These are phyloP conservation scores for Rhynchomys soricoides DNA, from an alignment of 2,113 vertebrate genomes.

Conservation along the genomic window DNA sequence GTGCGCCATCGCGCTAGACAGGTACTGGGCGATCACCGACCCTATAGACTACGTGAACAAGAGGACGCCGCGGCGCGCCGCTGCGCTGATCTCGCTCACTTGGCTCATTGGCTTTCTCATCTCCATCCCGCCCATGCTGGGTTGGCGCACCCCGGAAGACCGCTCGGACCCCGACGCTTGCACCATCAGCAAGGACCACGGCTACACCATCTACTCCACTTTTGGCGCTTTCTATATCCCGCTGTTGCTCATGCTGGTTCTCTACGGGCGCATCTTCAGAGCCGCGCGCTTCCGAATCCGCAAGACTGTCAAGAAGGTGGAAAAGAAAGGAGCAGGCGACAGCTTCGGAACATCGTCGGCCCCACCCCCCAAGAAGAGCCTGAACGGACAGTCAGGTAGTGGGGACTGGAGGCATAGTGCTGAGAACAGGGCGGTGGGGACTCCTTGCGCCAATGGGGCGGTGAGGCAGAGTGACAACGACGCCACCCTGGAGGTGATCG, in stretches of 20 bases:
- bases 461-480: slow-evolving; percentile 89
- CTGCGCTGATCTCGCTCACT: slow-evolving; percentile 94
- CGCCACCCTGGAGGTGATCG: slow-evolving; percentile 92
- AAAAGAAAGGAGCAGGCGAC: slow-evolving; percentile 86
- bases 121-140: slow-evolving; percentile 98
- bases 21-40: slow-evolving; percentile 99
- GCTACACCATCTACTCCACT: slow-evolving; percentile 98
- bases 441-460: slow-evolving; percentile 91
- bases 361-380: slow-evolving; percentile 84
- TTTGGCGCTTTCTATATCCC: slow-evolving; percentile 99
- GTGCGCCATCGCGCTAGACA: slow-evolving; percentile 98
- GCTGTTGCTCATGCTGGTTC: slow-evolving; percentile 96
- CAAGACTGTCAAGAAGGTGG: slow-evolving; percentile 94
- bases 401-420: slow-evolving; percentile 87
- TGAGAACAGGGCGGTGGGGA: slow-evolving; percentile 81
- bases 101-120: slow-evolving; percentile 98
- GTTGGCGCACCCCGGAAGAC: slow-evolving; percentile 97
- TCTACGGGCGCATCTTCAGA: slow-evolving; percentile 96
- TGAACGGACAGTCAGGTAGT: slow-evolving; percentile 85
- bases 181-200: slow-evolving; percentile 97
- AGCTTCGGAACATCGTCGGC: slow-evolving; percentile 87
- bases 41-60: slow-evolving; percentile 99
- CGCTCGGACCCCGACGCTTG: slow-evolving; percentile 95
- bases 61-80: slow-evolving; percentile 95
- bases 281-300: slow-evolving; percentile 97